A percentile compares a stretch with the other conserved stretches of the same genome.
Conservation (phyloP, 2,888 invertebrate genomes). For the Epiblema foenella region DNA sequence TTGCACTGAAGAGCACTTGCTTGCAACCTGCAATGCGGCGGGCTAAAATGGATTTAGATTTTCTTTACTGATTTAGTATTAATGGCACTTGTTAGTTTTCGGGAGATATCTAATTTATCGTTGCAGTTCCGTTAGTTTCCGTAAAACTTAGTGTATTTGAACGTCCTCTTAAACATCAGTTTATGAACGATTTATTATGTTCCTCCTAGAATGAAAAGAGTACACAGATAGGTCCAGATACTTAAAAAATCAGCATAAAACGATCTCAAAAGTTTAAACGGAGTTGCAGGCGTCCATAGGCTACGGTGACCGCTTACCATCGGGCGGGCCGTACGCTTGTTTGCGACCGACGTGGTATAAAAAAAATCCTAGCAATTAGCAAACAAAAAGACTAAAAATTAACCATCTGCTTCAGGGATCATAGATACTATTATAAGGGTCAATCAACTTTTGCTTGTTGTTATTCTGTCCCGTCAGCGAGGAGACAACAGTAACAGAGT, state of each 20-base stretch:
- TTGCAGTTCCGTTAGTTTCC: not conserved
- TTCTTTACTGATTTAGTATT: not conserved
- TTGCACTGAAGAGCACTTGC: constrained; percentile 18
- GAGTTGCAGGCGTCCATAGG: too few relatives aligned
- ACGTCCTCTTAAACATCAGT: too few relatives aligned
- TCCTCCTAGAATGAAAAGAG: not conserved
- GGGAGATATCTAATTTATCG: not conserved
- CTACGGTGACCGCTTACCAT: too few relatives aligned
- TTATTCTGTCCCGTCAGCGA: too few relatives aligned
- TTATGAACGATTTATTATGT: not conserved
- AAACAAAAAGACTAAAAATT: too few relatives aligned
- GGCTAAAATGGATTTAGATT: constrained; percentile 25
- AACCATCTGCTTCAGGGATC: too few relatives aligned
- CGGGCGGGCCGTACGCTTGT: too few relatives aligned
- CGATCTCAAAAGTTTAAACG: not conserved
- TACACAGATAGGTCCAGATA: not conserved
- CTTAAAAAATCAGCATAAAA: not conserved
- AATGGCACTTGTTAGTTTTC: constrained; percentile 12
- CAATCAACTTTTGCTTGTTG: too few relatives aligned
- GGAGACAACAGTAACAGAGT: too few relatives aligned
- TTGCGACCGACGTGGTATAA: too few relatives aligned
- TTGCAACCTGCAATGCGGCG: constrained; percentile 41
- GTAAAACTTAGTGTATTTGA: not conserved
- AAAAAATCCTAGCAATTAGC: too few relatives aligned
- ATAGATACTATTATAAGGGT: too few relatives aligned